A percentile compares a stretch with the other conserved stretches of the same genome.
phyloP scores from a whole-genome alignment of 2,113 vertebrate genomes.

The Megaceryle maxima region DNA sequence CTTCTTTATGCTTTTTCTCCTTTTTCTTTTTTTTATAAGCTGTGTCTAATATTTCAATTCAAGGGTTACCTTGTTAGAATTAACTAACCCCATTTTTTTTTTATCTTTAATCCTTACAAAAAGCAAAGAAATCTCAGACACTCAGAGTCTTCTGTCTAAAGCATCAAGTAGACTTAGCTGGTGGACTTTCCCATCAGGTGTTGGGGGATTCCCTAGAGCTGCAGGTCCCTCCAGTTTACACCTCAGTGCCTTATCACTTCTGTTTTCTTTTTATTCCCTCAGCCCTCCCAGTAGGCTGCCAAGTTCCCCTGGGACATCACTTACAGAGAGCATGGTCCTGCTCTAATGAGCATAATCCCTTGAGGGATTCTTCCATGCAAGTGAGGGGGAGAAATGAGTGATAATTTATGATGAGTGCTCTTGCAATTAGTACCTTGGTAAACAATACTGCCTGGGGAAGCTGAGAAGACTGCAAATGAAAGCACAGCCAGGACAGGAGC shows the following conservation, averaged over 20 bases:
- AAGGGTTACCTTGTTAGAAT: background rate
- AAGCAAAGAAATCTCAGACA: background rate
- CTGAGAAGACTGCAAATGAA: background rate
- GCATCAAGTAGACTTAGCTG: background rate
- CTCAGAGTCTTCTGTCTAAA: accelerated
- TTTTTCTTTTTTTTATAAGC: background rate
- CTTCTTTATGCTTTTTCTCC: background rate
- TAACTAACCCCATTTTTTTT: background rate
- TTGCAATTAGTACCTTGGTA: constrained; percentile 46
- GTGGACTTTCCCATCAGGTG: background rate
- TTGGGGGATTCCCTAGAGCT: background rate
- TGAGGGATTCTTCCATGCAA: background rate
- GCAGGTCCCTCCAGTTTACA: background rate
- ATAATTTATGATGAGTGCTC: background rate
- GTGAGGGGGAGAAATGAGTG: background rate
- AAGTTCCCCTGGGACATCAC: background rate
- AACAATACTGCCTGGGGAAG: background rate
- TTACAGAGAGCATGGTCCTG: background rate
- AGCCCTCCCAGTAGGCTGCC: background rate
- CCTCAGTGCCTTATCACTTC: background rate
- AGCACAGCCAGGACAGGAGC: background rate
- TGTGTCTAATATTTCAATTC: background rate
- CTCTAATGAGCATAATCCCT: background rate
- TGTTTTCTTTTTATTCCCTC: background rate
- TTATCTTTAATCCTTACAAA: background rate